Evolutionary conservation across 2,113 vertebrate genomes (phyloP).

Genomic region (Gulo gulo): DNA sequence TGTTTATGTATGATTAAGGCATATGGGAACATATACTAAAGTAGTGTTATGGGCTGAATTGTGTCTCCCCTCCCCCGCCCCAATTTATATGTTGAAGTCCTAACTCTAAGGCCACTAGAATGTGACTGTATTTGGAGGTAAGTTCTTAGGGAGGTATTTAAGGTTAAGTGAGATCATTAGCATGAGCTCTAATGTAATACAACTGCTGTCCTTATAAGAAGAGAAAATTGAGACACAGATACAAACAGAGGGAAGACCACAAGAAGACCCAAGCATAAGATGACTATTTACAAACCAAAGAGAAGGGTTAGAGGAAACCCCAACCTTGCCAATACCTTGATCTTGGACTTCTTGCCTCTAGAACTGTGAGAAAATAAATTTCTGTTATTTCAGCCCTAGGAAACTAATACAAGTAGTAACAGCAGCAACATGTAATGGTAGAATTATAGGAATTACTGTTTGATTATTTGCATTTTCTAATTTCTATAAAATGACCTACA

Average conservation of each 20-base stretch:
- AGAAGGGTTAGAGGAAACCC: not conserved
- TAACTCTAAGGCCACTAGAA: not conserved
- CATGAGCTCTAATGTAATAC: not conserved
- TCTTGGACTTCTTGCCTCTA: not conserved
- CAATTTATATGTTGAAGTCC: not conserved
- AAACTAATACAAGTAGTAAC: not conserved
- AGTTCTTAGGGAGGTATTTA: not conserved
- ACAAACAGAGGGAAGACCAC: not conserved
- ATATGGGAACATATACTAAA: not conserved
- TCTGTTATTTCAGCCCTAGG: not conserved
- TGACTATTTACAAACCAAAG: not conserved
- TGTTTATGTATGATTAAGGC: not conserved
- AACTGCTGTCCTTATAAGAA: not conserved
- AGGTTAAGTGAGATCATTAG: not conserved
- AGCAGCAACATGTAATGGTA: not conserved
- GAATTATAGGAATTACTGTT: not conserved
- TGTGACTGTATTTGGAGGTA: not conserved
- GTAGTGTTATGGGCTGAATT: not conserved
- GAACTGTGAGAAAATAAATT: not conserved
- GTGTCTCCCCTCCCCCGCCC: rapidly evolving
- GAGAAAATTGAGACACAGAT: not conserved
- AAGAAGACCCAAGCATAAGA: not conserved
- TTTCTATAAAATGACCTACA: not conserved
- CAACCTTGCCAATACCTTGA: not conserved
- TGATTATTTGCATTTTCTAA: not conserved